These are phyloP conservation scores for Meganola albula DNA, from an alignment of 2,888 invertebrate genomes.

Conservation along the genomic window DNA sequence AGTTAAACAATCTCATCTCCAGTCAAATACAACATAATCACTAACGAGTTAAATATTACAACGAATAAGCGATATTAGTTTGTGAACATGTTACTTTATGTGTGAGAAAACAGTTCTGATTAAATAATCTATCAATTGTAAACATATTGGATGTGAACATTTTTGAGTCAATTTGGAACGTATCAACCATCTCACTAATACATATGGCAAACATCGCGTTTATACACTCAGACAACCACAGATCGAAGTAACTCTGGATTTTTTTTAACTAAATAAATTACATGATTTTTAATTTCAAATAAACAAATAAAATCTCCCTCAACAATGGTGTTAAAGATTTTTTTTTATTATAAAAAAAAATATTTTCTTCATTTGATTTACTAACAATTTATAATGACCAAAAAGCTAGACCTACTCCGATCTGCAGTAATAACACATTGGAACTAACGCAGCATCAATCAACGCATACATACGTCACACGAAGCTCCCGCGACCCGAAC, in stretches of 20 bases:
- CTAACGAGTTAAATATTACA: slow-evolving; percentile 70
- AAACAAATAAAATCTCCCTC: no score
- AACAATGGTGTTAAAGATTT: no score
- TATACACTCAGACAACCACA: slow-evolving; percentile 41
- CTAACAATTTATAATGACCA: no score
- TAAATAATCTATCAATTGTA: slow-evolving; percentile 40
- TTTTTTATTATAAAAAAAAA: no score
- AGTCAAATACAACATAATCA: slow-evolving; percentile 68
- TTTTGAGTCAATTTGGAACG: slow-evolving; percentile 60
- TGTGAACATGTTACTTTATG: slow-evolving; percentile 68
- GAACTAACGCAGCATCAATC: slow-evolving; percentile 32
- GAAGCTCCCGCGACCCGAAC: slow-evolving; percentile 22
- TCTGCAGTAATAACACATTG: slow-evolving; percentile 25
- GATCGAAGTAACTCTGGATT: no score
- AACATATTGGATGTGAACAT: slow-evolving; percentile 38
- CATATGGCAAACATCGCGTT: slow-evolving; percentile 68
- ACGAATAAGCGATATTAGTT: slow-evolving; percentile 74
- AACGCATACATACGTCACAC: slow-evolving; percentile 28
- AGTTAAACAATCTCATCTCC: slow-evolving; percentile 62
- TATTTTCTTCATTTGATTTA: no score
- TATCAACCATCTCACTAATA: slow-evolving; percentile 70
- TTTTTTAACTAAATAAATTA: no score
- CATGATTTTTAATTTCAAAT: no score
- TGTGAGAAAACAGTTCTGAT: slow-evolving; percentile 42
- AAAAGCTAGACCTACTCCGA: no score